Percentiles rank a stretch among this genome's conserved stretches.
Conservation (phyloP, 1,140 invertebrate species). For the Procambarus clarkii region DNA sequence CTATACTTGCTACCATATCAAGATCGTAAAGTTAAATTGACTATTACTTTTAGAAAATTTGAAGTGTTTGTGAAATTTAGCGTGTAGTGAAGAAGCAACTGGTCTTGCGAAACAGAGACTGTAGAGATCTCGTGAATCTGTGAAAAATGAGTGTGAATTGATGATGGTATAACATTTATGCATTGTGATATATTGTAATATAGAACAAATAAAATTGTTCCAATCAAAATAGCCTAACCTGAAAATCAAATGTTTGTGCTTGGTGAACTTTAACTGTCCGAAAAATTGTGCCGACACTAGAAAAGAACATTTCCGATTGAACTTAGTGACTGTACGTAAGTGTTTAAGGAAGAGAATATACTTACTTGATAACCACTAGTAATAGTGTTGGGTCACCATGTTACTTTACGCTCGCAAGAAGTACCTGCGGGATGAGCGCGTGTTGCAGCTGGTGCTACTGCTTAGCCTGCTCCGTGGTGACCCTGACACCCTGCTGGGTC, state of each 20-base stretch:
- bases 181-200: not conserved
- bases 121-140: not conserved
- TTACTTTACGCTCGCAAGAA: conserved; percentile 86
- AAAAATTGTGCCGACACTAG: not conserved
- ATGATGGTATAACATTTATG: not conserved
- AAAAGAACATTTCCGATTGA: not conserved
- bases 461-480: conserved; percentile 86
- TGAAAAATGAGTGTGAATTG: not conserved
- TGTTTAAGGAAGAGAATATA: not conserved
- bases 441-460: conserved; percentile 86
- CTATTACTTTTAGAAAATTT: too few species aligned
- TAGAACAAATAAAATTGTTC: not conserved
- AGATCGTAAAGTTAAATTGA: too few species aligned
- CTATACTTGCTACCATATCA: too few species aligned
- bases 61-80: too few species aligned
- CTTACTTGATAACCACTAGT: not conserved
- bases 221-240: not conserved
- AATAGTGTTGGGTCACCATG: conserved; percentile 43
- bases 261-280: not conserved
- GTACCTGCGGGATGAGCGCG: conserved; percentile 83
- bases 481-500: conserved; percentile 76
- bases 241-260: conserved; percentile 11
- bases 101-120: not conserved
- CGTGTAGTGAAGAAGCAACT: not conserved
- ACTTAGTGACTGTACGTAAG: not conserved